These are phyloP conservation scores for Kryptolebias marmoratus DNA, from an alignment of 2,113 vertebrate genomes.

Conservation along the genomic window DNA sequence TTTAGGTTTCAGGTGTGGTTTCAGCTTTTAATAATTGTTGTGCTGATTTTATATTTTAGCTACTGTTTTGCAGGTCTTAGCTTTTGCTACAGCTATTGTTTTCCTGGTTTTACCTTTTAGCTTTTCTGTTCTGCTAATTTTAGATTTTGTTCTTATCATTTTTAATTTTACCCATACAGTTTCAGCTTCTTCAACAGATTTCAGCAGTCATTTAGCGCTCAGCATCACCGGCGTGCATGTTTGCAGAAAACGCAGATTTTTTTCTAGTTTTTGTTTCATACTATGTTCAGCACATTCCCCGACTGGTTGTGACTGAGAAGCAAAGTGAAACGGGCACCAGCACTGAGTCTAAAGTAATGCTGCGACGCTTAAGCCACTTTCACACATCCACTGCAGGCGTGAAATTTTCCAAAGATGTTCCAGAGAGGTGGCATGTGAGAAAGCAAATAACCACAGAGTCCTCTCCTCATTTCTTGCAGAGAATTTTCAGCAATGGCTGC, in stretches of 20 bases:
- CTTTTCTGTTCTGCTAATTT: too few species aligned
- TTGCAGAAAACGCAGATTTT: slow-evolving; percentile 8
- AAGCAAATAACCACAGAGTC: too few species aligned
- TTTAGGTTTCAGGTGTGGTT: too few species aligned
- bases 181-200: too few species aligned
- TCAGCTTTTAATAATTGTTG: too few species aligned
- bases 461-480: not conserved
- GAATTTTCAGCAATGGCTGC: not conserved
- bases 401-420: slow-evolving; percentile 1
- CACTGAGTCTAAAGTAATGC: not conserved
- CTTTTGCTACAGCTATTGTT: too few species aligned
- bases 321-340: not conserved
- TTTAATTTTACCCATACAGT: too few species aligned
- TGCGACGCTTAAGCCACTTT: not conserved
- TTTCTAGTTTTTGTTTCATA: slow-evolving; percentile 3
- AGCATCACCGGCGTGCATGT: not conserved
- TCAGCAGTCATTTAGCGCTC: not conserved
- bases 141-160: too few species aligned
- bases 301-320: not conserved
- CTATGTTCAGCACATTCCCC: slow-evolving; percentile 23
- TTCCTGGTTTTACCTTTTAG: too few species aligned
- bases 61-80: too few species aligned
- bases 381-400: not conserved
- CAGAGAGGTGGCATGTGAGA: not conserved
- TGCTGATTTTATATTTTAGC: too few species aligned